Conservation (phyloP, 2,797 vertebrate genomes). For the Notamacropus eugenii region DNA sequence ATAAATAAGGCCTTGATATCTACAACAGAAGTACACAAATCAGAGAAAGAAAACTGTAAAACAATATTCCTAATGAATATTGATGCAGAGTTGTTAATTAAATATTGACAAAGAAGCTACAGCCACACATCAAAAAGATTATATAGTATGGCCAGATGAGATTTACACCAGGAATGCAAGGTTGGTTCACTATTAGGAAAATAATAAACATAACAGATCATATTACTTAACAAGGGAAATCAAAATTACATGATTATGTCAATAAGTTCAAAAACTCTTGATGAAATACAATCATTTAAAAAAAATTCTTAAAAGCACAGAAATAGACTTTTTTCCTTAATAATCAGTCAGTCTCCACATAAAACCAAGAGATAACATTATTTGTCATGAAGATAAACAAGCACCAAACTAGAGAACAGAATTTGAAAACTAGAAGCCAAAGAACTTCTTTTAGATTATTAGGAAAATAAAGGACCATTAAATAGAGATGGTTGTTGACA, state of each 20-base stretch:
- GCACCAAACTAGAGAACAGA: not conserved
- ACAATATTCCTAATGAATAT: not conserved
- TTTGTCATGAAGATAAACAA: not conserved
- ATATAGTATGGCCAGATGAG: not conserved
- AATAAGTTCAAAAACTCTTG: not conserved
- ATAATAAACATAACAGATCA: not conserved
- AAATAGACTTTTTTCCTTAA: not conserved
- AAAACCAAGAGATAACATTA: not conserved
- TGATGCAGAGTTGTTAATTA: not conserved
- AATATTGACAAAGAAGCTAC: not conserved
- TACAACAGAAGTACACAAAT: not conserved
- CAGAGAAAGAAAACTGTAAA: not conserved
- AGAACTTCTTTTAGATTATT: not conserved
- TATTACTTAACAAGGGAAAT: not conserved
- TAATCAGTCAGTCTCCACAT: not conserved
- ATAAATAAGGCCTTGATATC: not conserved
- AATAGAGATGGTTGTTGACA: not conserved
- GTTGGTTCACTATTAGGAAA: not conserved
- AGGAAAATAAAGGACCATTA: not conserved
- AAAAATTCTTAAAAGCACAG: no score
- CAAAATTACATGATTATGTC: not conserved
- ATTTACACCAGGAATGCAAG: not conserved
- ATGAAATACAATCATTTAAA: not conserved
- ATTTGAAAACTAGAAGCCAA: not conserved
- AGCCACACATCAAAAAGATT: not conserved